These are phyloP conservation scores for Hyperopisus bebe DNA, from an alignment of 2,113 vertebrate genomes.

Conservation along the genomic window DNA sequence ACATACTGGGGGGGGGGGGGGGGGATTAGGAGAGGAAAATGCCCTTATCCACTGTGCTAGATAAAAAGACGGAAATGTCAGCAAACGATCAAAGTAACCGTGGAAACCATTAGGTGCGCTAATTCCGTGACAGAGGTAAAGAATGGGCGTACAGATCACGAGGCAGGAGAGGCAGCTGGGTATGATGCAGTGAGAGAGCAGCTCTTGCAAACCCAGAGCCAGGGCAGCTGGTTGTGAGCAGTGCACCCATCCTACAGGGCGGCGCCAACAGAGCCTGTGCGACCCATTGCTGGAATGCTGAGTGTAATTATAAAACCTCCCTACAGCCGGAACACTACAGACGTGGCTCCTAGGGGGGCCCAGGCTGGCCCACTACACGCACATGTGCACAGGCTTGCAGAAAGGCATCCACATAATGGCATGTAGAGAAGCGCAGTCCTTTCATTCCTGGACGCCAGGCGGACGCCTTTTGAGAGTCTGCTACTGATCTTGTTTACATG, in stretches of 20 bases:
- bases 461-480: background rate
- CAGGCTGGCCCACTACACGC: background rate
- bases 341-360: background rate
- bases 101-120: background rate
- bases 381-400: background rate
- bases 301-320: background rate
- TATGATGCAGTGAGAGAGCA: background rate
- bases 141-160: background rate
- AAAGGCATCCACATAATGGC: background rate
- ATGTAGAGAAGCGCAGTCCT: background rate
- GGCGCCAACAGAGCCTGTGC: background rate
- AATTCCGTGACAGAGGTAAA: background rate
- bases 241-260: background rate
- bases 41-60: background rate
- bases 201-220: background rate
- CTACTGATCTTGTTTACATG: conserved; percentile 17
- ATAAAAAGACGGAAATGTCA: background rate
- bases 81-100: background rate
- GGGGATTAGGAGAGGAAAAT: background rate
- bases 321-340: background rate
- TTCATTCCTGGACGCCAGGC: background rate
- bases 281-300: background rate
- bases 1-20: background rate
- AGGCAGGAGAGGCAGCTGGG: background rate
- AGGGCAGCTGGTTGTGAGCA: background rate